Percentiles rank a stretch among this genome's conserved stretches.
Evolutionary conservation across 2,797 vertebrate genomes (phyloP).

Genomic region (Dendrocincla fuliginosa): DNA sequence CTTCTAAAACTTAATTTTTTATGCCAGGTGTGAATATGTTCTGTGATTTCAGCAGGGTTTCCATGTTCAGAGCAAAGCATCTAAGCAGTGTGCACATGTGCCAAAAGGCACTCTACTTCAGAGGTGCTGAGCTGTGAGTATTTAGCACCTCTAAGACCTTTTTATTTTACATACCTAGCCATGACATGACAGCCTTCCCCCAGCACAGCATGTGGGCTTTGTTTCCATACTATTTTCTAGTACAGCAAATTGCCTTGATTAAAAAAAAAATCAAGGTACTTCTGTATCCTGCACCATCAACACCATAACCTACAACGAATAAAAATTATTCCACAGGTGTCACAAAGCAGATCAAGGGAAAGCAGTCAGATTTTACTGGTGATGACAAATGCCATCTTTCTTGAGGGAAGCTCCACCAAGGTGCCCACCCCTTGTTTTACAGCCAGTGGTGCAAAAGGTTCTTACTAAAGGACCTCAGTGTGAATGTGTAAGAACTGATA

Average conservation of each 20-base stretch:
- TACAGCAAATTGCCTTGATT: background rate
- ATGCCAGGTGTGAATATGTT: background rate
- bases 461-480: background rate
- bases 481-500: background rate
- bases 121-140: background rate
- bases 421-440: rapidly evolving
- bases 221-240: background rate
- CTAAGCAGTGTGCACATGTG: background rate
- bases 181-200: background rate
- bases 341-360: background rate
- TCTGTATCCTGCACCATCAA: background rate
- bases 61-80: background rate
- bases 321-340: background rate
- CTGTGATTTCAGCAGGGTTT: background rate
- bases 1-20: background rate
- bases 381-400: background rate
- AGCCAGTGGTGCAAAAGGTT: background rate
- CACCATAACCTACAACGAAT: background rate
- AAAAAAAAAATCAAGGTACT: background rate
- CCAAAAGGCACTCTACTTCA: background rate
- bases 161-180: background rate
- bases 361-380: background rate
- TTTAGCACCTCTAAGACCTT: background rate
- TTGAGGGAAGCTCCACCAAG: background rate
- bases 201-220: background rate